Evolutionary conservation across 1,140 invertebrate genomes (phyloP).

Genomic region (Eriosoma lanigerum): DNA sequence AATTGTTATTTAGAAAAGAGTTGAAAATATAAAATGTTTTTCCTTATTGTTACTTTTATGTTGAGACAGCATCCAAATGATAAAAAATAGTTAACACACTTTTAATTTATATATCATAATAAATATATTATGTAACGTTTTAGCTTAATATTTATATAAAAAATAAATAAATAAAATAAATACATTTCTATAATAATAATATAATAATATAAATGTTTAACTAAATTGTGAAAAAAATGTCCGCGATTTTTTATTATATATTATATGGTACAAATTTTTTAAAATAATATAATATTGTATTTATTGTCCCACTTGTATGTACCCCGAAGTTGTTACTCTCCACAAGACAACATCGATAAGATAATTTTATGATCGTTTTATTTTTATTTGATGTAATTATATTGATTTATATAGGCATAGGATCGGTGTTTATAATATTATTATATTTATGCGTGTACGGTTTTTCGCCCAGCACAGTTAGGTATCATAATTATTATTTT

Average conservation of each 20-base stretch:
- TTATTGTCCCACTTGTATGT: not conserved
- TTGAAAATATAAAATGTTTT: not conserved
- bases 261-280: not conserved
- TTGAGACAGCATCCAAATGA: too few species aligned
- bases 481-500: too few species aligned
- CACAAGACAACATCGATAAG: not conserved
- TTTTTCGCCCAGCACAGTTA: too few species aligned
- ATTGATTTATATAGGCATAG: too few species aligned
- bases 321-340: too few species aligned
- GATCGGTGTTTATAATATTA: too few species aligned
- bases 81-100: not conserved
- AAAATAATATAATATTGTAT: not conserved
- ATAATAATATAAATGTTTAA: too few species aligned
- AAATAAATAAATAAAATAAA: not conserved
- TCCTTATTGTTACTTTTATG: too few species aligned
- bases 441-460: too few species aligned
- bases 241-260: slow-evolving; percentile 15
- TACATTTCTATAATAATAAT: too few species aligned
- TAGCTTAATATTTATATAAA: slow-evolving; percentile 21
- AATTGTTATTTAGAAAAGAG: not conserved
- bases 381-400: too few species aligned
- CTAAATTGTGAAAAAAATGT: not conserved
- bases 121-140: not conserved
- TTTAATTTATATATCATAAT: not conserved
- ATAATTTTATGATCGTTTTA: not conserved